Base-by-base conservation (phyloP, 1,140 invertebrate genomes). In the Metaphire vulgaris region DNA sequence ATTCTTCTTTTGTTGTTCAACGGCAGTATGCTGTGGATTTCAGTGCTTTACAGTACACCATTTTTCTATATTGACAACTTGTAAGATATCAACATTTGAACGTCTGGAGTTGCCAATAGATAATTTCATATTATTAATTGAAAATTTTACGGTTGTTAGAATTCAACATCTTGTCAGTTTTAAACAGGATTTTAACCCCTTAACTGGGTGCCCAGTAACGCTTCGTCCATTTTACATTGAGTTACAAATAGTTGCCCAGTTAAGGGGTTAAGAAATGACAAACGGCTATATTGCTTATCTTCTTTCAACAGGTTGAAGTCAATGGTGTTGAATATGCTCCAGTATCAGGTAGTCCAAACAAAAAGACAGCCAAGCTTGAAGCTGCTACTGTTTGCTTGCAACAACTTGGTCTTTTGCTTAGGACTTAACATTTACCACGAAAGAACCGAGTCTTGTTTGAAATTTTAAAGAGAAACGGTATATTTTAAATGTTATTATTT, bases 301-400 rank as follows among this genome's bases (percentile, higher is more conserved):
- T 14, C 26, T 69, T 69, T 69, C 2, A 69, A 12, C 84, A 95
- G 92, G 93, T 94, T 1, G 90, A 89, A 83, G 92, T 97, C 1
- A 94, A 96, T 84, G 91, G 91, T 2, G 88, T 91, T 30, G 92
- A 94, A 80, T 98, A 96, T 85, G 92, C 94, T 80, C 93, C 96
- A 33, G 89, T 91, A 28, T 89, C 92, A 30, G 90, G 92, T 0
- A 94, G 93, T 84, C 90, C 91, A 16, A 98, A 93, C 83, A 99
- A 98, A 85, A 98, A 98, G 85, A 90, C 92, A 84, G 96, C 95
- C 0, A 98, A 97, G 87, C 91, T 95, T 1, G 91, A 94, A 83
- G 93, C 95, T 30, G 96, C 96, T 14, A 90, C 91, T 80, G 88
- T 94, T 75, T 95, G 93, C 83, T 85, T 97, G 69, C 92, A 95